Evolutionary conservation across 2,113 vertebrate species (phyloP), one percentile per base, ranked within the genome.

Genomic region (Megaceryle torquata): DNA sequence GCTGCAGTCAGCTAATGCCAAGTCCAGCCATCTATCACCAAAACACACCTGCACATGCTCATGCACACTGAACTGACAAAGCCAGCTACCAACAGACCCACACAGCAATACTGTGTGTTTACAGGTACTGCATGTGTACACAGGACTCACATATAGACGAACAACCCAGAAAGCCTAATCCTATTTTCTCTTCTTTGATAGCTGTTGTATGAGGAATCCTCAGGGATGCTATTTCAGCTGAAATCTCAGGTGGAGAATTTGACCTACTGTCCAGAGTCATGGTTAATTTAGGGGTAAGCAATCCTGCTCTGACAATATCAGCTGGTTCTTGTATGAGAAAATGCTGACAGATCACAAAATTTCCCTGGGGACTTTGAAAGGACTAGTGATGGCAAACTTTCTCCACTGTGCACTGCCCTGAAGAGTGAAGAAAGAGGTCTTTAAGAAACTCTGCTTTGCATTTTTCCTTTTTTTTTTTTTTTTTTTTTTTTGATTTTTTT

Each of bases 1-100:
- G 31, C 24, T 76, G 14, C 28, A 53, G 35, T 11, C 0, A 0
- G 15, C 39, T 51, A 33, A 15, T 51, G 39, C 2, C 13, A 44
- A 3, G 33, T 77, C 37, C 46, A 75, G 14, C 20, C 39, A 54
- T 6, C 10, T 83, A 3, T 59, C 16, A 53, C 21, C 57, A 68
- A 54, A 79, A 54, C 15, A 50, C 11, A 44, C 13, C 1, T 11
- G 5, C 20, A 26, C 2, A 0, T 29, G 29, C 13, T 78, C n/a
- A 60, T 56, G 54, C 33, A 44, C n/a, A 28, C 17, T 39, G 10
- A 37, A 24, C 24, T 0, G 12, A 56, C 6, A 64, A 48, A 68
- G 5, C 7, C 48, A 83, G 33, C 4, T 25, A 37, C 28, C 19
- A 29, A 22, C 37, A 67, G 20, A 59, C 6, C 4, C 26, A 20